A percentile compares a stretch with the other conserved stretches of the same genome.
These are phyloP conservation scores for Orgyia antiqua DNA, from an alignment of 2,888 invertebrate genomes.

Conservation along the genomic window DNA sequence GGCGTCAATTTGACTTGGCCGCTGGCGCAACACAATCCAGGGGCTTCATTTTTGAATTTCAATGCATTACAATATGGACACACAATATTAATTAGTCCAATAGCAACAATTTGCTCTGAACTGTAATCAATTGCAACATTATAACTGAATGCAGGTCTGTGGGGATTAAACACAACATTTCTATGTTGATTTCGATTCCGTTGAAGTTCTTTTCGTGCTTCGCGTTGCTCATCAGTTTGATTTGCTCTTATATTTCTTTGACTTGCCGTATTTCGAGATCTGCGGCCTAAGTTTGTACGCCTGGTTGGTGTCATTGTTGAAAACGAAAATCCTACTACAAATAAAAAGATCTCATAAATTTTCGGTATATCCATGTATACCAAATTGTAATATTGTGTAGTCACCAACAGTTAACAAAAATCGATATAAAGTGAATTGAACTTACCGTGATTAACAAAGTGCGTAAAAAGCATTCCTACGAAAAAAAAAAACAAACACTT, in stretches of 20 bases:
- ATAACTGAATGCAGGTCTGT: slow-evolving; percentile 13
- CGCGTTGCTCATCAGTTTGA: slow-evolving; percentile 20
- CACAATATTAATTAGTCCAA: slow-evolving; percentile 19
- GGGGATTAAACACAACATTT: slow-evolving; percentile 5
- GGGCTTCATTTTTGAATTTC: slow-evolving; percentile 12
- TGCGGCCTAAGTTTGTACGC: slow-evolving; percentile 11
- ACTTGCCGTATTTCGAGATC: slow-evolving; percentile 15
- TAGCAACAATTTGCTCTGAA: slow-evolving; percentile 16
- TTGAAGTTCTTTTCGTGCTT: slow-evolving; percentile 16
- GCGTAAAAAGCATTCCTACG: no score
- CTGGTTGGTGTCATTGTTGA: slow-evolving; percentile 10
- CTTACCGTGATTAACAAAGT: no score
- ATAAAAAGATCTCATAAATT: no score
- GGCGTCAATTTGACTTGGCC: slow-evolving; percentile 26
- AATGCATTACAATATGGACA: slow-evolving; percentile 13
- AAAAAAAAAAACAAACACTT: no score
- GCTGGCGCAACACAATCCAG: slow-evolving; percentile 16
- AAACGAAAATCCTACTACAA: slow-evolving; percentile 7
- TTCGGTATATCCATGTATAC: no score
- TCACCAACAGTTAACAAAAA: background rate
- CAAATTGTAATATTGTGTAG: background rate
- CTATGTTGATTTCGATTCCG: slow-evolving; percentile 8
- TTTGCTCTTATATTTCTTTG: slow-evolving; percentile 20
- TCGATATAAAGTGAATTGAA: no score
- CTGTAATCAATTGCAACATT: slow-evolving; percentile 13